phyloP scores from a whole-genome alignment of 1,140 invertebrate genomes.

The Dendroctonus ponderosae region DNA sequence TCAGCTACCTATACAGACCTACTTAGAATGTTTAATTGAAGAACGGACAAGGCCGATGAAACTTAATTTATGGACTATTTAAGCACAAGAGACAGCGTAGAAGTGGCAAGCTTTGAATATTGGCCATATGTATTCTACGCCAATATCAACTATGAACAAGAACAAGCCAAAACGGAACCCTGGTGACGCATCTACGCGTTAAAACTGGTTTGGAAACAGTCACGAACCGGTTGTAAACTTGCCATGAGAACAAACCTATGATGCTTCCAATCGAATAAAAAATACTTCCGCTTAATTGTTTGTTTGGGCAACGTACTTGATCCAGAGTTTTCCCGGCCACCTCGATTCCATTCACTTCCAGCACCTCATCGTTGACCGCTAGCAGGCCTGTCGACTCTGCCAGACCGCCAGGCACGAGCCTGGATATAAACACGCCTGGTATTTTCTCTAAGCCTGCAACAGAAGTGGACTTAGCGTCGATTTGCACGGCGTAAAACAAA shows the following conservation, averaged over 20 bases:
- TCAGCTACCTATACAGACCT: too few species aligned
- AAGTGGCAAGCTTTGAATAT: too few species aligned
- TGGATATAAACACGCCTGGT: conserved; percentile 96
- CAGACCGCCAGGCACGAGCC: conserved; percentile 79
- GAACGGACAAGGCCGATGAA: too few species aligned
- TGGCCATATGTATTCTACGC: too few species aligned
- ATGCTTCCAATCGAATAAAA: not conserved
- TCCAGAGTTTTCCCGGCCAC: conserved; percentile 96
- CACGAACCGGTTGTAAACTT: not conserved
- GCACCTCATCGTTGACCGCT: conserved; percentile 97
- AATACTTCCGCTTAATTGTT: not conserved
- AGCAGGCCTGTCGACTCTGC: conserved; percentile 94
- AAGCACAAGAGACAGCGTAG: too few species aligned
- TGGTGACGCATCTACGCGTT: too few species aligned
- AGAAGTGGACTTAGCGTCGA: not conserved
- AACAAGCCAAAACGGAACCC: too few species aligned
- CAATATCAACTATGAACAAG: too few species aligned
- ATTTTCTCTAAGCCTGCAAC: conserved; percentile 76
- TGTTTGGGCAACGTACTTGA: conserved; percentile 58
- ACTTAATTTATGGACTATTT: too few species aligned
- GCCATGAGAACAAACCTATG: not conserved
- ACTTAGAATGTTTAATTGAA: too few species aligned
- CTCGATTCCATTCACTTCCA: conserved; percentile 99
- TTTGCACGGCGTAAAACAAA: conserved; percentile 1
- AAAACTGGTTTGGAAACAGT: not conserved